These are phyloP conservation scores for Syngnathus typhle DNA, from an alignment of 2,113 vertebrate genomes.

Conservation along the genomic window DNA sequence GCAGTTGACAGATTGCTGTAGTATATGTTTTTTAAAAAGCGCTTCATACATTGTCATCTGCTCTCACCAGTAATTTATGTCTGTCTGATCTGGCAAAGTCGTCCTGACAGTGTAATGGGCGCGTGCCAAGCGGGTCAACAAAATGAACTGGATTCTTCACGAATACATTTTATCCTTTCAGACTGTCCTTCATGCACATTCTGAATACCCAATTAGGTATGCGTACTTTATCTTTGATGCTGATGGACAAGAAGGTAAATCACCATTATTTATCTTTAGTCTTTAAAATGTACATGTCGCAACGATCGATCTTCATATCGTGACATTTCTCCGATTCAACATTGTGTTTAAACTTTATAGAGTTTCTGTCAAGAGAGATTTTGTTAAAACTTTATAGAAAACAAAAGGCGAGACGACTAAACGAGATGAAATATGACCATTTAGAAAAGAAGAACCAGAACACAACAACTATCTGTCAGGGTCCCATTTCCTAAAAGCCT, in stretches of 20 bases:
- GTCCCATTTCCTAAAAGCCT: background rate
- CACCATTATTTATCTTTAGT: background rate
- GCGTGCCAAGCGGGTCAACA: constrained; percentile 42
- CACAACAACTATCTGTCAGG: background rate
- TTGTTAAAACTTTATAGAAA: background rate
- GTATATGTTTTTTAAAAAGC: background rate
- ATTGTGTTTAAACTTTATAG: too few species aligned
- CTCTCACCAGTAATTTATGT: constrained; percentile 36
- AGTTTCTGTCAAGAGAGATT: background rate
- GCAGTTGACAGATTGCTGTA: background rate
- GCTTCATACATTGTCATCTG: constrained; percentile 7
- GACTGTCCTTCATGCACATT: background rate
- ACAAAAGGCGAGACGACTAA: background rate
- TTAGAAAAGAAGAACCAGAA: background rate
- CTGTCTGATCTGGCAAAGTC: constrained; percentile 38
- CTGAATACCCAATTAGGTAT: background rate
- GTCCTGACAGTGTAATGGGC: constrained; percentile 55
- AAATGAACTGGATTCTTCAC: constrained; percentile 14
- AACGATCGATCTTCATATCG: background rate
- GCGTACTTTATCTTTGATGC: background rate
- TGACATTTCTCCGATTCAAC: background rate
- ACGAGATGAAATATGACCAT: background rate
- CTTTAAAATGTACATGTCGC: background rate
- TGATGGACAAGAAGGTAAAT: constrained; percentile 1
- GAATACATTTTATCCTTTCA: background rate